A percentile compares a stretch with the other conserved stretches of the same genome.
Conservation (phyloP, 2,888 invertebrate genomes). For the Plusia festucae region DNA sequence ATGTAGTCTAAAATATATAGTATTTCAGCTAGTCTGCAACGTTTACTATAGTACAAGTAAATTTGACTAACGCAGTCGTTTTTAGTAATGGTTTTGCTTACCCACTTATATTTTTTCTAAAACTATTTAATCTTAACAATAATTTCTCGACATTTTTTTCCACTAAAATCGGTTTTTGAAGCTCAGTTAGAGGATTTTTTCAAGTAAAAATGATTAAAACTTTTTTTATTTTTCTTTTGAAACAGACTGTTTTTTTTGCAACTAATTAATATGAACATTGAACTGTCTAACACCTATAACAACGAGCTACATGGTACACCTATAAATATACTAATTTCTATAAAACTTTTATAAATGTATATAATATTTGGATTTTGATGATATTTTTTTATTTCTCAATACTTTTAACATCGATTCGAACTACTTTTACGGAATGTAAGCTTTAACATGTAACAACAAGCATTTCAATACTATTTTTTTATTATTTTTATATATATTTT, state of each 20-base stretch:
- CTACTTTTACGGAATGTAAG: slow-evolving; percentile 76
- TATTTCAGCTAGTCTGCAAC: slow-evolving; percentile 19
- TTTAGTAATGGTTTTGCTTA: slow-evolving; percentile 39
- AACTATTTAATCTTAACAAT: slow-evolving; percentile 60
- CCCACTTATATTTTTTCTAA: slow-evolving; percentile 40
- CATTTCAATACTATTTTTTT: slow-evolving; percentile 62
- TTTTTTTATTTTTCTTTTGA: slow-evolving; percentile 47
- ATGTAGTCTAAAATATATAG: too few relatives aligned
- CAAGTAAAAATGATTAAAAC: slow-evolving; percentile 43
- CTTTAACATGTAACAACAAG: slow-evolving; percentile 82
- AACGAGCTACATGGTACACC: slow-evolving; percentile 75
- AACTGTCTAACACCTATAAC: slow-evolving; percentile 80
- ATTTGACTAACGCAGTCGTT: slow-evolving; percentile 21
- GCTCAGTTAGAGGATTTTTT: slow-evolving; percentile 71
- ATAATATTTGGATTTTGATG: slow-evolving; percentile 74
- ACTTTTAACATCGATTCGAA: slow-evolving; percentile 74
- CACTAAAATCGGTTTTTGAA: slow-evolving; percentile 81
- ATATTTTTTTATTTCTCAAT: slow-evolving; percentile 58
- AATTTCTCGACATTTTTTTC: slow-evolving; percentile 67
- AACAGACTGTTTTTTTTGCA: slow-evolving; percentile 62
- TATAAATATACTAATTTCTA: slow-evolving; percentile 71
- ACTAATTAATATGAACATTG: slow-evolving; percentile 66
- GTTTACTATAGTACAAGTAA: slow-evolving; percentile 39
- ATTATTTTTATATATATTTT: slow-evolving; percentile 44
- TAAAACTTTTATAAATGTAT: slow-evolving; percentile 87